Evolutionary conservation across 2,888 invertebrate species (phyloP), one percentile per base, ranked within the genome.

Genomic region (Drosophila borealis): DNA sequence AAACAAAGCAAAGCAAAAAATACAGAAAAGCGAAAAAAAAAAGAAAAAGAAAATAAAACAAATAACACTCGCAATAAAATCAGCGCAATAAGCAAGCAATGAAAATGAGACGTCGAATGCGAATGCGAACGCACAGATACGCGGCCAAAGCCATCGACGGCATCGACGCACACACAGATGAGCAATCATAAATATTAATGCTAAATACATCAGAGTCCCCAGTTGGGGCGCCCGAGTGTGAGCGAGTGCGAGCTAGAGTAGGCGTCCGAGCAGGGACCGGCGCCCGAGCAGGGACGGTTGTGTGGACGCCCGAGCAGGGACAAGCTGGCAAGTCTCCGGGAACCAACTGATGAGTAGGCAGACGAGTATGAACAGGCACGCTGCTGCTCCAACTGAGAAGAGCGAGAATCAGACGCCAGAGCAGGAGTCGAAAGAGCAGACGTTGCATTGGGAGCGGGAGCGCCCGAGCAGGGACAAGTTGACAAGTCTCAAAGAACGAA

Each of bases 181-280:
- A 88, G 82, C 82, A 88, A 85, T 88, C 83, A 83, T 83, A 83
- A 83, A 83, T 83, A 83, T 83, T 83, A 88, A 83, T 88, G 87
- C 68, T 87, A 82, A 82, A 82, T 84, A 87, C 84, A 73, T 74
- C 65, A 62, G 62, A 60, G 51, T 17, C 36, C 19, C 39, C 42
- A 19, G 46, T 19, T 19, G 51, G 37, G 11, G 8, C 0, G 5
- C 3, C 19, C 2, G 10, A 1, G 17, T n/a, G 4, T 5, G 25
- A 14, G 39, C 11, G 9, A 25, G 25, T 0, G 13, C 11, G 1
- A 4, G 11, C 29, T 29, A 19, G 21, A 10, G 13, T 13, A 8
- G 14, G 17, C 13, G 13, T 2, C 29, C 8, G 29, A 25, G 8
- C 25, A 8, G 25, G 25, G 8, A 8, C 25, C 34, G 25, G 25